phyloP scores from a whole-genome alignment of 2,113 vertebrate species.

The Arothron firmamentum region DNA sequence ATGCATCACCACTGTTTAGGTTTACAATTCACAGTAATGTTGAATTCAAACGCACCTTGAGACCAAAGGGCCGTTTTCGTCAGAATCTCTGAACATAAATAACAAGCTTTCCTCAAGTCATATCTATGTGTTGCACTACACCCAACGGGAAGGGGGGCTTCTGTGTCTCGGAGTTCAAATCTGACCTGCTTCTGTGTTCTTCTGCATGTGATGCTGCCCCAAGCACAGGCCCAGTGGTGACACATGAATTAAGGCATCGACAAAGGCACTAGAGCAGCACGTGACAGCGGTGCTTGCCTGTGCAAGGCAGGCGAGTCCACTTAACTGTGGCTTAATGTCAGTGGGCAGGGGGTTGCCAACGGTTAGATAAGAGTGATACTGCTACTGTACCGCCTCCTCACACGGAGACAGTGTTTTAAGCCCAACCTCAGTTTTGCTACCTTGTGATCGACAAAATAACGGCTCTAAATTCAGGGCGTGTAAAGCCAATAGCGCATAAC shows the following conservation, averaged over 20 bases:
- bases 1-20: too few relatives aligned
- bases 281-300: conserved; percentile 52
- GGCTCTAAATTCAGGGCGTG: conserved; percentile 12
- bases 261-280: conserved; percentile 71
- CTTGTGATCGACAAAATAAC: conserved; percentile 19
- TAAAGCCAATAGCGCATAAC: too few relatives aligned
- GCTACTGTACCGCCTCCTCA: conserved; percentile 28
- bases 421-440: conserved; percentile 47
- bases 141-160: background rate
- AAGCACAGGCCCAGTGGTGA: conserved; percentile 50
- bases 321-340: conserved; percentile 41
- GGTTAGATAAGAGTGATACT: conserved; percentile 24
- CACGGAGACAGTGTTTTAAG: conserved; percentile 16
- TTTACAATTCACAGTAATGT: background rate
- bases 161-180: conserved; percentile 23
- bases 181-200: conserved; percentile 16
- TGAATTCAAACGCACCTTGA: background rate
- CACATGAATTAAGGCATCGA: conserved; percentile 72
- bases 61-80: too few relatives aligned
- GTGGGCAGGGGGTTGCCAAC: conserved; percentile 21
- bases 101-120: background rate
- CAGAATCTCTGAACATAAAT: background rate
- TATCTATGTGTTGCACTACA: background rate
- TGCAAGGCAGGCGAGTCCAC: conserved; percentile 41
- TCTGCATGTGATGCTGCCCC: conserved; percentile 37